Percentiles rank a stretch among this genome's conserved stretches.
Conservation (phyloP, 2,888 invertebrate species). For the Aplocera efformata region DNA sequence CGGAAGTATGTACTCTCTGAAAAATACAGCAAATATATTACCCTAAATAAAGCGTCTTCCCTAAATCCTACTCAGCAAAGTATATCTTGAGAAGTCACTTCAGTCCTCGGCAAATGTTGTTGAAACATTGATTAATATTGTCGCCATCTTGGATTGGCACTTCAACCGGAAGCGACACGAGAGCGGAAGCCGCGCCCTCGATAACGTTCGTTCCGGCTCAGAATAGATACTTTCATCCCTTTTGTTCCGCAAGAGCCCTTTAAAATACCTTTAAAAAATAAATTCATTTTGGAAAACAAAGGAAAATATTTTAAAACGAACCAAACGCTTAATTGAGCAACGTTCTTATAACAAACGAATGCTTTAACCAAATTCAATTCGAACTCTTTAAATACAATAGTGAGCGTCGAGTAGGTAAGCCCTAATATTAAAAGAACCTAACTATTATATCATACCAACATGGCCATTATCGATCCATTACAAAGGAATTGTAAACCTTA, state of each 20-base stretch:
- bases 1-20: conserved; percentile 1
- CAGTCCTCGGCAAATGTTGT: conserved; percentile 64
- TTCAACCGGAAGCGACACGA: conserved; percentile 52
- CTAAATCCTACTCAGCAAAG: conserved; percentile 42
- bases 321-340: conserved; percentile 58
- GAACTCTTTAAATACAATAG: conserved; percentile 23
- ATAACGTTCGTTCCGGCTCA: conserved; percentile 46
- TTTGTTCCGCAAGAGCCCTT: conserved; percentile 57
- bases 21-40: conserved; percentile 6
- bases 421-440: conserved; percentile 15
- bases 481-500: conserved; percentile 16
- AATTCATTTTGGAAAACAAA: conserved; percentile 30
- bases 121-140: conserved; percentile 82
- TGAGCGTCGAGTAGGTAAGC: conserved; percentile 16
- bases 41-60: conserved; percentile 22
- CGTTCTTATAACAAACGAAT: conserved; percentile 24
- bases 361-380: conserved; percentile 14
- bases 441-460: too few species aligned
- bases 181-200: conserved; percentile 54
- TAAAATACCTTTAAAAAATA: conserved; percentile 31
- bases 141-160: conserved; percentile 72
- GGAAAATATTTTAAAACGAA: conserved; percentile 33
- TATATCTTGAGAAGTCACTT: conserved; percentile 60
- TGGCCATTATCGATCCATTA: conserved; percentile 13
- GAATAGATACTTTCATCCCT: conserved; percentile 56